Percentiles rank a stretch among this genome's conserved stretches.
These are phyloP conservation scores for Pelecanoides urinatrix DNA, from an alignment of 2,113 vertebrate species.

Conservation along the genomic window DNA sequence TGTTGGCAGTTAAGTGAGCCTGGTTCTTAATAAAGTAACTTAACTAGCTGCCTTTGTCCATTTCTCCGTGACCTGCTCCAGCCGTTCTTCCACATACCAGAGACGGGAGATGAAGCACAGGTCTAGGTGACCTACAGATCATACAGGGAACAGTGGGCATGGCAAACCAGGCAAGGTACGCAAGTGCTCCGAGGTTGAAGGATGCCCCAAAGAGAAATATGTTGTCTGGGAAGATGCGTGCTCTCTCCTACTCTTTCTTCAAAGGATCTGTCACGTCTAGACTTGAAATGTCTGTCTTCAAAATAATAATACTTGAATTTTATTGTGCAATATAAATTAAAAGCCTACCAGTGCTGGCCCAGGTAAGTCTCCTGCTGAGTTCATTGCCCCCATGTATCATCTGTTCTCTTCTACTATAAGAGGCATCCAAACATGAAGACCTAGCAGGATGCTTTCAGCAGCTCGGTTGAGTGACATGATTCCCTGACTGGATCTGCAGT, in stretches of 20 bases:
- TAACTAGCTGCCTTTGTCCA: not conserved
- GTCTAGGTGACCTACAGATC: not conserved
- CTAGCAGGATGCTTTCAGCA: not conserved
- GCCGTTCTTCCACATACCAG: not conserved
- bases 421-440: not conserved
- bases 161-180: not conserved
- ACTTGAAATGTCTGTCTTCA: not conserved
- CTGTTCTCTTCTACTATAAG: not conserved
- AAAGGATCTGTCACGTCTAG: not conserved
- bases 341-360: not conserved
- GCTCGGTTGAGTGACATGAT: not conserved
- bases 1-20: not conserved
- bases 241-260: not conserved
- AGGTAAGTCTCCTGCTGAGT: not conserved
- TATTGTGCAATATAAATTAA: not conserved
- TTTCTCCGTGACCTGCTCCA: not conserved
- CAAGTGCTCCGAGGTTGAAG: accelerated
- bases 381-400: not conserved
- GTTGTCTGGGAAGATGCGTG: not conserved
- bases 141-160: not conserved
- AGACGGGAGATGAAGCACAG: not conserved
- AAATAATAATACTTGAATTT: not conserved
- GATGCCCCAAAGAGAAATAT: not conserved
- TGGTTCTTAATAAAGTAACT: not conserved
- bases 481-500: not conserved